Evolutionary conservation across 2,113 vertebrate genomes (phyloP), one percentile per base, ranked within the genome.

Genomic region (Formicarius rufipectus): DNA sequence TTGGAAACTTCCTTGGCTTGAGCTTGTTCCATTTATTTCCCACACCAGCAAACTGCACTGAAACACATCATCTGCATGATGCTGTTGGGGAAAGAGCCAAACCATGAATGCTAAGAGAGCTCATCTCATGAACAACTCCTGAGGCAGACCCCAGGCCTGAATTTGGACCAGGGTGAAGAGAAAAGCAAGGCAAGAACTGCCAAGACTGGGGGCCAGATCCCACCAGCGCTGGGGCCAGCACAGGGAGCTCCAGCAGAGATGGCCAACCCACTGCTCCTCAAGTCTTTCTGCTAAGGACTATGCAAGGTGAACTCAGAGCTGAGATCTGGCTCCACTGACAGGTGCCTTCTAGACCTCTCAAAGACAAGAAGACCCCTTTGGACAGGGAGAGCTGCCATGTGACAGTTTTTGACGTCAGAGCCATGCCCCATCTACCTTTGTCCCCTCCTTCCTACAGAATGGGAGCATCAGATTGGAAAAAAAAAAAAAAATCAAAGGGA

Each of bases 401-500:
- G 2, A 59, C 2, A 8, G 56, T 44, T 67, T 39, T 40, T 19
- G 35, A 45, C 24, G 10, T 24, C 68, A 33, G 31, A 89, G 73
- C 69, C 24, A 14, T 30, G 21, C 49, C 72, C 37, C 30, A 30
- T 82, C 73, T 80, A 93, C 78, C 28, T 91, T 68, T 60, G 75
- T 72, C 76, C 92, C 60, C 68, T 93, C 76, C 35, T 76, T 40
- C 50, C 80, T 75, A 78, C 76, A 80, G 84, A 66, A 83, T 0
- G 0, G 44, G 49, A 77, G 45, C 75, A 42, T 69, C 80, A 63
- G 44, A 88, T 90, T 92, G 0, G 7, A 76, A 85, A 84, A 84
- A 77, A 84, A 59, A 64, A 66, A 95, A 92, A 87, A 92, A 94
- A 88, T 95, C 93, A 96, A 95, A 95, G 95, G 68, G 82, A 97